These are phyloP conservation scores for Tychaedon coryphoeus DNA, from an alignment of 2,113 vertebrate species.

Conservation along the genomic window DNA sequence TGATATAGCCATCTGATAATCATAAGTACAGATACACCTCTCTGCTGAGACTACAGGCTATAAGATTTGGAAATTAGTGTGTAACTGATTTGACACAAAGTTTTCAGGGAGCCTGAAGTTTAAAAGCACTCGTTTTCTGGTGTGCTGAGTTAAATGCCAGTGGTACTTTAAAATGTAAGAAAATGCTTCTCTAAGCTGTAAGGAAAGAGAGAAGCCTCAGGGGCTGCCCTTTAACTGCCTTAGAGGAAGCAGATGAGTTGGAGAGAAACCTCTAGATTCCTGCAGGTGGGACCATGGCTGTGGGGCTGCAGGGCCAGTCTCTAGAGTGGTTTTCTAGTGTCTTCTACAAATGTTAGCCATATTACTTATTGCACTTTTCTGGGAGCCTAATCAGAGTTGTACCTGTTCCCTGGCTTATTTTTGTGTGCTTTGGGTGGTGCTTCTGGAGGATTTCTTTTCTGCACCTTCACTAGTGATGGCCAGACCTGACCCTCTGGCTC, in stretches of 20 bases:
- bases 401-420: neutral
- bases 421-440: neutral
- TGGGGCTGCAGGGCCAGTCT: neutral
- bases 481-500: neutral
- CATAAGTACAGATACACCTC: fast-evolving
- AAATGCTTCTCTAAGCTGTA: neutral
- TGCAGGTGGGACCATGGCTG: neutral
- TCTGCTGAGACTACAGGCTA: neutral
- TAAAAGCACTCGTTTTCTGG: neutral
- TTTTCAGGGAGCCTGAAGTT: neutral
- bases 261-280: neutral
- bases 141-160: neutral
- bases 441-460: neutral
- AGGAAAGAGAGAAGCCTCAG: neutral
- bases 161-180: neutral
- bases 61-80: neutral
- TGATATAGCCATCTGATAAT: neutral
- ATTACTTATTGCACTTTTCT: neutral
- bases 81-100: neutral
- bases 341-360: neutral
- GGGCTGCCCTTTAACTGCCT: neutral
- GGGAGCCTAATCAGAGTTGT: neutral
- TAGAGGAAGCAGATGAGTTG: neutral
- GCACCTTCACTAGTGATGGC: neutral
- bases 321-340: neutral